A percentile compares a stretch with the other conserved stretches of the same genome.
Conservation (phyloP, 2,113 vertebrate genomes). For the Trachemys scripta region DNA sequence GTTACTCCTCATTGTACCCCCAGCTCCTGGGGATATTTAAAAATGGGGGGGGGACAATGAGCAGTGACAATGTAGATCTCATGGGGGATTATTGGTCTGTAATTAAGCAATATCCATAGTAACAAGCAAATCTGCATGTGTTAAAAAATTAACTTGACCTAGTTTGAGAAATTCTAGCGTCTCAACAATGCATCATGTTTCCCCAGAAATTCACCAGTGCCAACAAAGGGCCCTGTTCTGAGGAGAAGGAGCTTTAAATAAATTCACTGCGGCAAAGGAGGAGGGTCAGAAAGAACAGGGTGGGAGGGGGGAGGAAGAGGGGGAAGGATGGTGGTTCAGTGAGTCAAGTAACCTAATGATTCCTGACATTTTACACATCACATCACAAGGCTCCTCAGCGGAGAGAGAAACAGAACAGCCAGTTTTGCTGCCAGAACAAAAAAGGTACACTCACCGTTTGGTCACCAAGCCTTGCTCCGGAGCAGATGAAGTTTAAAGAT, state of each 20-base stretch:
- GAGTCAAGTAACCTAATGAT: background rate
- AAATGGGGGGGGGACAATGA: background rate
- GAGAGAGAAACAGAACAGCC: background rate
- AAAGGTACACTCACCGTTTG: background rate
- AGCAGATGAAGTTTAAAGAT: background rate
- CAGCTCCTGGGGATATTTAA: background rate
- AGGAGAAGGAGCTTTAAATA: background rate
- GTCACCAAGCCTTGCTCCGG: background rate
- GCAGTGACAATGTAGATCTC: constrained; percentile 31
- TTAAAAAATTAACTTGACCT: constrained; percentile 75
- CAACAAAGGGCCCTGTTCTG: background rate
- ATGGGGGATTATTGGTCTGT: constrained; percentile 70
- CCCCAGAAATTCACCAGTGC: background rate
- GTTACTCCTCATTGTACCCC: background rate
- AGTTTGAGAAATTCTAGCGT: constrained; percentile 64
- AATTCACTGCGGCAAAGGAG: background rate
- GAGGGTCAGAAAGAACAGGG: background rate
- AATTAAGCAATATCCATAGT: constrained; percentile 77
- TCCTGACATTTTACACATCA: background rate
- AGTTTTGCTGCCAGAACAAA: background rate
- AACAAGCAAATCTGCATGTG: constrained; percentile 62
- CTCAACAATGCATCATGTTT: background rate
- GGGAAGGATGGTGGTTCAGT: background rate
- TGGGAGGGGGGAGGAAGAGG: no score
- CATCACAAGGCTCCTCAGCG: background rate